phyloP scores from a whole-genome alignment of 1,140 invertebrate species.

The Lepidurus couesii region DNA sequence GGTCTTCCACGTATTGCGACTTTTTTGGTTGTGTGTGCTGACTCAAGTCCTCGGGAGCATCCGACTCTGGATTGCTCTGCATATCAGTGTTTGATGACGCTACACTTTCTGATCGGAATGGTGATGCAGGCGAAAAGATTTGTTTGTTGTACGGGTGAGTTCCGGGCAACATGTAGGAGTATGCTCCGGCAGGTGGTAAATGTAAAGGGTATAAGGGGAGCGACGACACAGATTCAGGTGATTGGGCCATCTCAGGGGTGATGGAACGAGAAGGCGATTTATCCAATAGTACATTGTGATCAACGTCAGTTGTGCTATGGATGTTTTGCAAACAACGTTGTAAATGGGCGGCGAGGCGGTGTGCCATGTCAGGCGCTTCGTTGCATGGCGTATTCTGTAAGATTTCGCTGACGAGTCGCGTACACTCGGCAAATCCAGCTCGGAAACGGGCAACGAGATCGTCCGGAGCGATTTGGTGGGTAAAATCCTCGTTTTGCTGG shows the following conservation, averaged over 20 bases:
- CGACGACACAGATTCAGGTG: background rate
- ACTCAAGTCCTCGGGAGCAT: constrained; percentile 9
- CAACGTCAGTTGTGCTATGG: background rate
- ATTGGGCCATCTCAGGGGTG: background rate
- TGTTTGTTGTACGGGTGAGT: background rate
- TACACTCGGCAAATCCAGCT: constrained; percentile 44
- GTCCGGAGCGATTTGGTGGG: background rate
- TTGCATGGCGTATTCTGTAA: background rate
- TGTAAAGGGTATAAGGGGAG: background rate
- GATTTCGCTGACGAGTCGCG: constrained; percentile 39
- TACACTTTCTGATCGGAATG: background rate
- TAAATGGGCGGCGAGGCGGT: background rate
- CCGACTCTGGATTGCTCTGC: constrained; percentile 7
- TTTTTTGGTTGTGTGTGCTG: background rate
- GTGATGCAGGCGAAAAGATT: background rate
- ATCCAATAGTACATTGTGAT: background rate
- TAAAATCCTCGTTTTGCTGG: constrained; percentile 27
- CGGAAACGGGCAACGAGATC: constrained; percentile 40
- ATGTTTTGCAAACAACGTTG: constrained; percentile 4
- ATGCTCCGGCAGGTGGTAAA: background rate
- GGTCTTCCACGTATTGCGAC: background rate
- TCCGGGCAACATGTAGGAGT: background rate
- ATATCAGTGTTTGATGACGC: constrained; percentile 2
- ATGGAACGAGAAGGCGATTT: background rate
- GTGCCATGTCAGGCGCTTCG: background rate